Evolutionary conservation across 2,797 vertebrate genomes (phyloP), one percentile per base, ranked within the genome.

Genomic region (Notolabrus celidotus): DNA sequence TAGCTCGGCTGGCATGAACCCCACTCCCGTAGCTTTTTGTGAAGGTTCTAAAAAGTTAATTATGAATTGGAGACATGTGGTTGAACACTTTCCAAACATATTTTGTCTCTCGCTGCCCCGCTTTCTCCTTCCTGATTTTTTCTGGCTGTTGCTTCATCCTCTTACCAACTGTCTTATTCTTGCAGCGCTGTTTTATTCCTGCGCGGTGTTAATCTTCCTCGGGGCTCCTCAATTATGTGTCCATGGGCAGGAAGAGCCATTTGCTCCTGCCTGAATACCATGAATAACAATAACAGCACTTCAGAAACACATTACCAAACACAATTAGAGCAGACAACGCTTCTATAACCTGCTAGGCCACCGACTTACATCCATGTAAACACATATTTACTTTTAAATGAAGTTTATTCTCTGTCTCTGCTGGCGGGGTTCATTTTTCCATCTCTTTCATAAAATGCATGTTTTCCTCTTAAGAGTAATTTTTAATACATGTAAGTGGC

Each of bases 291-390:
- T 93, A 89, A 88, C 67, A 33, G 65, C 22, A 74, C 86, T 92
- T 90, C 82, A 90, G 80, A 93, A 92, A 91, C 87, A 80, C 85
- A 93, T 92, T 92, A 88, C 85, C 79, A 88, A 91, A 94, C 88
- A 88, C 88, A 92, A 92, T 93, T 89, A 92, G 85, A 83, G 81
- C 71, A 80, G 77, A 86, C 89, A 83, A 83, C 80, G 83, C 66
- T 72, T 82, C 76, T 67, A 55, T 91, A 90, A 91, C 90, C 89
- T 86, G 74, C 51, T 41, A 79, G 80, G 80, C 68, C 74, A 79
- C 79, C 74, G 77, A 84, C 79, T 67, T 72, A 73, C 62, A 75
- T 74, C 80, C 75, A 67, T 77, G 84, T 83, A 88, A 92, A 89
- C 83, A 90, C 75, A 81, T 71, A 85, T 91, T 92, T 90, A 89